Evolutionary conservation across 1,140 invertebrate genomes (phyloP).

Genomic region (Drosophila bifasciata): DNA sequence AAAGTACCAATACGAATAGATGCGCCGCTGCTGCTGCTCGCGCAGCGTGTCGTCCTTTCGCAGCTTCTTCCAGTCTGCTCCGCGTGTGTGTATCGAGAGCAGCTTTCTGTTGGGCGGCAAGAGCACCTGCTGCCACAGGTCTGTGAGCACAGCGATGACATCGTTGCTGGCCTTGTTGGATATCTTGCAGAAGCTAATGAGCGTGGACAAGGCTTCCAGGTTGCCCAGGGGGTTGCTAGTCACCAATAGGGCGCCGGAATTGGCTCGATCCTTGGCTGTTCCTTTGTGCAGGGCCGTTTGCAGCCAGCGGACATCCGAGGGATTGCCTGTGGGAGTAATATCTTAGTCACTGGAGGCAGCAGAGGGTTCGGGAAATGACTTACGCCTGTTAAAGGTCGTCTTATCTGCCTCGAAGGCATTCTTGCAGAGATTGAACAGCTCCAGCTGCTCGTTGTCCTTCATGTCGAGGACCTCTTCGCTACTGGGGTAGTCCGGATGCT

Average conservation of each 20-base stretch:
- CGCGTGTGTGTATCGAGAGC: conserved; percentile 87
- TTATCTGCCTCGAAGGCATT: conserved; percentile 71
- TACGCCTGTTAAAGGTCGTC: conserved; percentile 63
- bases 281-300: conserved; percentile 89
- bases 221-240: conserved; percentile 92
- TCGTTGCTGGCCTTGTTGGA: conserved; percentile 88
- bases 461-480: conserved; percentile 77
- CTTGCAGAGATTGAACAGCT: conserved; percentile 74
- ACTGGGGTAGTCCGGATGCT: conserved; percentile 72
- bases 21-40: conserved; percentile 80
- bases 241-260: conserved; percentile 89
- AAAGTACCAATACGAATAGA: conserved; percentile 87
- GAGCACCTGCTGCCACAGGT: conserved; percentile 89
- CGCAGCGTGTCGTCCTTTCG: conserved; percentile 59
- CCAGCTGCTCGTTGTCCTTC: conserved; percentile 79
- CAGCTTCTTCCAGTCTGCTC: conserved; percentile 83
- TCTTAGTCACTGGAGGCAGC: too few species aligned
- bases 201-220: conserved; percentile 86
- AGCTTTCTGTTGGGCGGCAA: conserved; percentile 88
- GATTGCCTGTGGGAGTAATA: conserved; percentile 59
- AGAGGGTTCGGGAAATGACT: conserved; percentile 1
- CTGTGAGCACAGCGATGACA: conserved; percentile 88
- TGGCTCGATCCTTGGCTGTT: conserved; percentile 90
- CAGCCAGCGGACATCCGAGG: conserved; percentile 86
- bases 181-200: conserved; percentile 89